A percentile compares a stretch with the other conserved stretches of the same genome.
Evolutionary conservation across 2,888 invertebrate species (phyloP).

Genomic region (Drosophila greeni): DNA sequence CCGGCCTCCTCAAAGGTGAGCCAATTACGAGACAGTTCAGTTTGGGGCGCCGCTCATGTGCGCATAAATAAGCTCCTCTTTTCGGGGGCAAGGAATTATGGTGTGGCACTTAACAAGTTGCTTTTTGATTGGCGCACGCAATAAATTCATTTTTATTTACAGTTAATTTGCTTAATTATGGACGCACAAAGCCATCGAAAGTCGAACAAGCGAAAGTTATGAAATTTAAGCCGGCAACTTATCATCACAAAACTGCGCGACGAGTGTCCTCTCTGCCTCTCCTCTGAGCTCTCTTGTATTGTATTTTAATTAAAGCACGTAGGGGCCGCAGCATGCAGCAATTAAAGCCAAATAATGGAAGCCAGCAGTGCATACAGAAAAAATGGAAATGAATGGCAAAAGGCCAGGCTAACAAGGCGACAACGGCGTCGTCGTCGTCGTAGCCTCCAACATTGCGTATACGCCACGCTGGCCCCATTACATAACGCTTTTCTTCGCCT

Average conservation of each 20-base stretch:
- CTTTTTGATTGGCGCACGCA: conserved; percentile 67
- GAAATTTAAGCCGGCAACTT: conserved; percentile 58
- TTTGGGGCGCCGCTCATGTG: conserved; percentile 33
- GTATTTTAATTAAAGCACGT: conserved; percentile 71
- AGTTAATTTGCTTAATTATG: conserved; percentile 64
- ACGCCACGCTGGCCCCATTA: conserved; percentile 61
- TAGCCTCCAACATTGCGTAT: conserved; percentile 60
- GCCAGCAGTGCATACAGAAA: conserved; percentile 69
- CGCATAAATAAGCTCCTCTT: conserved; percentile 58
- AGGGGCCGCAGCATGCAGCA: conserved; percentile 64
- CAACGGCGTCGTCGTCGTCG: conserved; percentile 9
- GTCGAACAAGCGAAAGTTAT: conserved; percentile 39
- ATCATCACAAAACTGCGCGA: conserved; percentile 49
- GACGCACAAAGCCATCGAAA: conserved; percentile 11
- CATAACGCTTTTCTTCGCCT: conserved; percentile 47
- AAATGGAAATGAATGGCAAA: conserved; percentile 68
- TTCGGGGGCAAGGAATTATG: conserved; percentile 41
- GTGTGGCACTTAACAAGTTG: conserved; percentile 68
- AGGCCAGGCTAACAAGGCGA: conserved; percentile 69
- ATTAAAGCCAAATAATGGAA: conserved; percentile 72
- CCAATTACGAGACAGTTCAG: conserved; percentile 59
- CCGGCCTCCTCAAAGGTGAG: conserved; percentile 47
- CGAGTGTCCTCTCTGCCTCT: not conserved
- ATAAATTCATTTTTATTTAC: conserved; percentile 53
- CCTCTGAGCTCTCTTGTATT: conserved; percentile 14